Percentiles rank a stretch among this genome's conserved stretches.
These are phyloP conservation scores for Branchellion lobata DNA, from an alignment of 2,888 invertebrate species.

Conservation along the genomic window DNA sequence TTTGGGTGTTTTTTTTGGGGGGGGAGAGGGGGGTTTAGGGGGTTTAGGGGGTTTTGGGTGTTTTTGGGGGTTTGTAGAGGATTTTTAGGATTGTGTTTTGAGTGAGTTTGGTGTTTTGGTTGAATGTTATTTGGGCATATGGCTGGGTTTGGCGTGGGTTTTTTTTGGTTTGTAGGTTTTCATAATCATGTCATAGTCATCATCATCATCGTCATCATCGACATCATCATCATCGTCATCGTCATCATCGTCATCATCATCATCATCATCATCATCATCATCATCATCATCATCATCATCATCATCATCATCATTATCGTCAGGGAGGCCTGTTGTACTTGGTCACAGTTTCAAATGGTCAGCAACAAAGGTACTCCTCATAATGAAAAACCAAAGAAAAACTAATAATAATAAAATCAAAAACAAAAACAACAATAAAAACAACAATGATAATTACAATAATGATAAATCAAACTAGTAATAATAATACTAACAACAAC, in stretches of 20 bases:
- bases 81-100: neutral
- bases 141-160: no score
- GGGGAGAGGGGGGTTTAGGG: neutral
- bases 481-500: no score
- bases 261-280: neutral
- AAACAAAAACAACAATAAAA: neutral
- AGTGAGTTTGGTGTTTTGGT: neutral
- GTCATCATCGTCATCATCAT: no score
- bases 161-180: no score
- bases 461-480: neutral
- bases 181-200: neutral
- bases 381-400: neutral
- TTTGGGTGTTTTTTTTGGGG: neutral
- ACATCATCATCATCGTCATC: no score
- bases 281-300: neutral
- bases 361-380: no score
- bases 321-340: slow-evolving; percentile 24
- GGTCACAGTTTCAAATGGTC: neutral
- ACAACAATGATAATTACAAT: neutral
- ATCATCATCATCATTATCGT: neutral
- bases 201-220: slow-evolving; percentile 5
- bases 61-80: no score
- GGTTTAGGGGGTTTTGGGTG: no score
- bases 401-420: neutral
- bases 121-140: no score